Evolutionary conservation across 1,140 invertebrate species (phyloP).

Genomic region (Pteromalus puparum): DNA sequence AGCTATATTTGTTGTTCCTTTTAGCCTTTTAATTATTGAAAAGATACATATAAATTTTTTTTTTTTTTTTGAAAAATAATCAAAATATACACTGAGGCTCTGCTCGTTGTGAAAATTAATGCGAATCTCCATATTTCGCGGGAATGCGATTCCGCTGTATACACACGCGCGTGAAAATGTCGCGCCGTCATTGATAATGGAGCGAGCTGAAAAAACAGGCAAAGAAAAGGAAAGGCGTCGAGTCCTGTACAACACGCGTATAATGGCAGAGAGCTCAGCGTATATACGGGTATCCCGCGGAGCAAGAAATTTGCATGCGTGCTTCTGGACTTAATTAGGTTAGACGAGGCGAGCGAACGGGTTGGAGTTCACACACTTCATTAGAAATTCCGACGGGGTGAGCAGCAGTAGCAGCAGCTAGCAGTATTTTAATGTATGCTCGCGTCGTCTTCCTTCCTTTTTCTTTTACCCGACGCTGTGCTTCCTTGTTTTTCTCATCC

Average conservation of each 20-base stretch:
- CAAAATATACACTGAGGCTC: no score
- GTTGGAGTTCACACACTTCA: conserved; percentile 61
- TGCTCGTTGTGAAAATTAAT: conserved; percentile 25
- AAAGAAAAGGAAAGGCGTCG: neutral
- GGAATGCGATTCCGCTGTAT: conserved; percentile 21
- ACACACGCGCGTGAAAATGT: neutral
- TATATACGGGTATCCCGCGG: conserved; percentile 57
- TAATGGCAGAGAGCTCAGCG: neutral
- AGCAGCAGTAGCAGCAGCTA: neutral
- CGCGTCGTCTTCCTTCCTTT: conserved; percentile 8
- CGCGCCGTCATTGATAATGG: conserved; percentile 25
- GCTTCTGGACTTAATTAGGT: conserved; percentile 62
- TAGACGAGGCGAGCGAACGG: conserved; percentile 54
- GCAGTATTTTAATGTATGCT: conserved; percentile 44
- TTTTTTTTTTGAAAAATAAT: no score
- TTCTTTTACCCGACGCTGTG: neutral
- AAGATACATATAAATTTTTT: no score
- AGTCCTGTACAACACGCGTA: neutral
- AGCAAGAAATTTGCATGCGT: conserved; percentile 60
- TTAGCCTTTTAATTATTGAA: no score
- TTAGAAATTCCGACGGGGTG: conserved; percentile 55
- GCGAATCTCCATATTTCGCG: neutral
- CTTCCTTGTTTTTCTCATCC: conserved; percentile 20
- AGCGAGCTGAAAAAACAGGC: conserved; percentile 33
- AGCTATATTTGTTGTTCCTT: no score